Conservation (phyloP, 2,888 invertebrate species). For the Mechanitis mazaeus region DNA sequence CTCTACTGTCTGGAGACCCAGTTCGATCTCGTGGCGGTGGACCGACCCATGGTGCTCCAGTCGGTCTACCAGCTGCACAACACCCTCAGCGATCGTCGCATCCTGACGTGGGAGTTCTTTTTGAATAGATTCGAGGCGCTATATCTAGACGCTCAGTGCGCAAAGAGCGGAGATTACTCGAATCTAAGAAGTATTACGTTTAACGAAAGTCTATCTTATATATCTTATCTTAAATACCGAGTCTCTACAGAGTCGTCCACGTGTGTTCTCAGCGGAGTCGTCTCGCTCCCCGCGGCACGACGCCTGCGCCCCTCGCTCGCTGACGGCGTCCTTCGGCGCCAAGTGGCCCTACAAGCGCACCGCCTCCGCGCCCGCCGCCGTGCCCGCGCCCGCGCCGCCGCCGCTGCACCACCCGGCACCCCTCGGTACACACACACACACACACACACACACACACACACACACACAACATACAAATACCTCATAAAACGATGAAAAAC, state of each 20-base stretch:
- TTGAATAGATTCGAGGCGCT: slow-evolving; percentile 94
- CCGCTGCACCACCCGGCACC: slow-evolving; percentile 13
- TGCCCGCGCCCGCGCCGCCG: slow-evolving; percentile 81
- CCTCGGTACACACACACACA: slow-evolving; percentile 4
- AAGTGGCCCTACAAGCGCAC: slow-evolving; percentile 97
- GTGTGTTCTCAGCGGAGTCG: not conserved
- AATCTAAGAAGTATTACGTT: slow-evolving; percentile 82
- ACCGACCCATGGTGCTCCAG: slow-evolving; percentile 97
- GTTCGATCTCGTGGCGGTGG: slow-evolving; percentile 97
- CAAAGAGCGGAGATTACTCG: slow-evolving; percentile 89
- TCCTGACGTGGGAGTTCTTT: slow-evolving; percentile 98
- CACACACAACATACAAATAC: no score
- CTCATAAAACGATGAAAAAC: no score
- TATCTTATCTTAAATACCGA: no score
- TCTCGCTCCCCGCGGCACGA: slow-evolving; percentile 1
- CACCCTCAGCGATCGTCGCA: slow-evolving; percentile 90
- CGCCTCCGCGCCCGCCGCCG: slow-evolving; percentile 93
- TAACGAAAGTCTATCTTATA: not conserved
- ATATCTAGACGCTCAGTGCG: slow-evolving; percentile 95
- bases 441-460: not conserved
- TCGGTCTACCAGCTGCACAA: slow-evolving; percentile 96
- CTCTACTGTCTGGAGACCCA: slow-evolving; percentile 97
- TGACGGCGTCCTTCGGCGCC: slow-evolving; percentile 91
- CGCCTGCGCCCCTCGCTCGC: slow-evolving; percentile 82
- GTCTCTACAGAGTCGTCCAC: slow-evolving; percentile 8